phyloP scores from a whole-genome alignment of 1,140 invertebrate species.

The Drosophila littoralis region DNA sequence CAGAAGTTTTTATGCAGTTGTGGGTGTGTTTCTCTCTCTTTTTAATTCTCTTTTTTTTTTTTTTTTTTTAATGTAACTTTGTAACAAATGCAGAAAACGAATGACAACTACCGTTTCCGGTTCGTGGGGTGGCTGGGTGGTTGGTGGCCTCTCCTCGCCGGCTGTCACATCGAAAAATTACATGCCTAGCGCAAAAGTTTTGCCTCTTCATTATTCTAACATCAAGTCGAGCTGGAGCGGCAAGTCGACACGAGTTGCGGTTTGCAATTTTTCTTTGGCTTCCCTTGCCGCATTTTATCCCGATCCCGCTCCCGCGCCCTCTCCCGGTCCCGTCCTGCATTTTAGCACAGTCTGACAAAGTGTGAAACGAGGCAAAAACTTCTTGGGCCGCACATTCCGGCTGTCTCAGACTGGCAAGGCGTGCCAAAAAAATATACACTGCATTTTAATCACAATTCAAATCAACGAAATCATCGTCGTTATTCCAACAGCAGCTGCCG shows the following conservation, averaged over 20 bases:
- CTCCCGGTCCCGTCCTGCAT: conserved; percentile 20
- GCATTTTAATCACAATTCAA: conserved; percentile 84
- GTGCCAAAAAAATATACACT: conserved; percentile 75
- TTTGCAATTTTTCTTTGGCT: conserved; percentile 78
- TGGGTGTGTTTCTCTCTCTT: conserved; percentile 52
- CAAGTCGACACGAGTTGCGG: conserved; percentile 79
- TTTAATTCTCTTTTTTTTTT: conserved; percentile 13
- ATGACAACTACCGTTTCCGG: conserved; percentile 80
- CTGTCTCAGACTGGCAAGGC: conserved; percentile 34
- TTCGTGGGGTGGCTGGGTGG: background rate
- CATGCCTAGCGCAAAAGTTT: conserved; percentile 83
- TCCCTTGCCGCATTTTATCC: conserved; percentile 26
- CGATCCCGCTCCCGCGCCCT: background rate
- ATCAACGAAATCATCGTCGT: conserved; percentile 80
- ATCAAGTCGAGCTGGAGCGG: conserved; percentile 62
- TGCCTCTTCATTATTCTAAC: conserved; percentile 83
- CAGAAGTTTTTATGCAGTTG: conserved; percentile 71
- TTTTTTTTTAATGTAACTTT: conserved; percentile 68
- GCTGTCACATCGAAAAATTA: conserved; percentile 83
- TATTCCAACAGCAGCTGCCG: conserved; percentile 68
- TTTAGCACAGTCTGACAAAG: conserved; percentile 69
- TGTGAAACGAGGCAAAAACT: conserved; percentile 71
- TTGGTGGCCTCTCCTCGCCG: conserved; percentile 37
- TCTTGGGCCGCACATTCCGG: conserved; percentile 65
- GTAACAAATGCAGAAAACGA: conserved; percentile 81